Base-by-base conservation (phyloP, 2,888 invertebrate genomes). In the Leucozona laternaria region DNA sequence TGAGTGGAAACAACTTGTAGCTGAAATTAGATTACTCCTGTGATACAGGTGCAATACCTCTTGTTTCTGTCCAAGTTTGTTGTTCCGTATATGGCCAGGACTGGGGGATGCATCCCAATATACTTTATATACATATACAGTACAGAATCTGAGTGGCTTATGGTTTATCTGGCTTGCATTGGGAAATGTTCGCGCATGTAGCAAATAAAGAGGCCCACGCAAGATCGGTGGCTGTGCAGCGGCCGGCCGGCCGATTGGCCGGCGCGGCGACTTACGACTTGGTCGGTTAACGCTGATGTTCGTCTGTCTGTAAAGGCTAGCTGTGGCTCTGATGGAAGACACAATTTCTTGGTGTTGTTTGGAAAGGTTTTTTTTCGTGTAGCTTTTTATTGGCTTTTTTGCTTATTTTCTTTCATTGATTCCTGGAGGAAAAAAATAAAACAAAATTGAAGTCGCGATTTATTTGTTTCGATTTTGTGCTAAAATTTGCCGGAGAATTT, bases 41-140 rank as follows among this genome's bases (percentile, higher is more conserved):
- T 88, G 89, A 89, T 89, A 88, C 89, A 89, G 89, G 89, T 89
- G 89, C 89, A 89, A 88, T 89, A 89, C 88, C 87, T 89, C 88
- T 84, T 89, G 88, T 88, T 82, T 75, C 86, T 86, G 86, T 86
- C 82, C 78, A 82, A 82, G 86, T 81, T 64, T 81, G 64, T 73
- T 81, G 77, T 81, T 64, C 78, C 75, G 70, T 82, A 73, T 79
- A 53, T 70, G 81, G 55, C 43, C 7, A 28, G 20, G 40, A 57
- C 50, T 28, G 48, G 31, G 76, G 66, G 71, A 64, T 50, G 71
- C 60, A 72, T 55, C 50, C 31, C 55, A 43, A 64, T 20, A 72
- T 72, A 25, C 28, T 34, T 40, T 76, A 53, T 48, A 37, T 37
- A 11, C n/a, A n/a, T n/a, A n/a, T n/a, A n/a, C n/a, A n/a, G n/a